Conservation (phyloP, 2,113 vertebrate genomes). For the Oostethus manadensis region DNA sequence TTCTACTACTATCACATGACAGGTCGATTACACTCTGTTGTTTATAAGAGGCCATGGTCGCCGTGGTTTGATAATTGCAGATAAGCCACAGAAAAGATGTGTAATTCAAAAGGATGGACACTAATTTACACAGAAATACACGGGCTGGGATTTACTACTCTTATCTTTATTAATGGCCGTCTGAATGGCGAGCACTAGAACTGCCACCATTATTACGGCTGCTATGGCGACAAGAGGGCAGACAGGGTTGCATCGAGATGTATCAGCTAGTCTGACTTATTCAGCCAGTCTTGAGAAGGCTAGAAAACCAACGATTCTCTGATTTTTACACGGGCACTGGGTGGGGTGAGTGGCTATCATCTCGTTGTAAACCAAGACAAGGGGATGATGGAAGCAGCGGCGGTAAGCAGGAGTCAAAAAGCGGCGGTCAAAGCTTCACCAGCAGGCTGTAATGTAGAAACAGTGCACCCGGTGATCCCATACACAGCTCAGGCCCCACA, state of each 20-base stretch:
- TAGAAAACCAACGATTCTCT: constrained; percentile 54
- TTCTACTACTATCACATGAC: constrained; percentile 13
- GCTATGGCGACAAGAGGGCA: constrained; percentile 61
- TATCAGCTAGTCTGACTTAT: constrained; percentile 65
- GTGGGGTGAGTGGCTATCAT: constrained; percentile 23
- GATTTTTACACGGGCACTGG: not conserved
- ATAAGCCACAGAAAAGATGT: constrained; percentile 55
- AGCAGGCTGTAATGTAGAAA: constrained; percentile 16
- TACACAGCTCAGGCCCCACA: constrained; percentile 11
- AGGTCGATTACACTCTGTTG: constrained; percentile 24
- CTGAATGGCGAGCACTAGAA: constrained; percentile 57
- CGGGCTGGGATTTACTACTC: constrained; percentile 61
- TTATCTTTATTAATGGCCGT: constrained; percentile 66
- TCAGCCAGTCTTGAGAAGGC: constrained; percentile 43
- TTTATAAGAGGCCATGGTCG: constrained; percentile 24
- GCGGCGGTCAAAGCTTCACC: constrained; percentile 11
- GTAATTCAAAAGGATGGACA: constrained; percentile 70
- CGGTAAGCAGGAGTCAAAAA: constrained; percentile 23
- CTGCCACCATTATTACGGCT: constrained; percentile 66
- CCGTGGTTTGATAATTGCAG: constrained; percentile 48
- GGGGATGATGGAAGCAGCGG: constrained; percentile 9
- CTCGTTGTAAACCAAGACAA: constrained; percentile 47
- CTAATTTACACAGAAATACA: constrained; percentile 65
- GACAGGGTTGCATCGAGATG: constrained; percentile 61
- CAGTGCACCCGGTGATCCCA: constrained; percentile 18